A percentile compares a stretch with the other conserved stretches of the same genome.
phyloP scores from a whole-genome alignment of 2,888 invertebrate species.

The Calephelis perditalis region DNA sequence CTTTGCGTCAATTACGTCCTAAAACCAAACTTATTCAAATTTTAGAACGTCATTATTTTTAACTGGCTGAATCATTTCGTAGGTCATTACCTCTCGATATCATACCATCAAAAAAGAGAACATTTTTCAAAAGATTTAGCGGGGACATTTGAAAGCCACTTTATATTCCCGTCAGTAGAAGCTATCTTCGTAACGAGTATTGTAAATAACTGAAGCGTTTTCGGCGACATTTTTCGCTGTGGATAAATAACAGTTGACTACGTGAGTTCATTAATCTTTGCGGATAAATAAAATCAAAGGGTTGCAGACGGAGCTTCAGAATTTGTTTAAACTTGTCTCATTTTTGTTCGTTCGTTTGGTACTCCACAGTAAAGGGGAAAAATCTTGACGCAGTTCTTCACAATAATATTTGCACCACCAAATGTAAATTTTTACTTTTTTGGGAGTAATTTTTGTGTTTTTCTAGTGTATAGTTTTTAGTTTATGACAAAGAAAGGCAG shows the following conservation, averaged over 20 bases:
- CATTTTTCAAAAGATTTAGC: constrained; percentile 12
- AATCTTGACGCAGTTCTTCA: no score
- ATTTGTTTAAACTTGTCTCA: neutral
- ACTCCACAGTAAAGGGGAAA: no score
- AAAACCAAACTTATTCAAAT: constrained; percentile 2
- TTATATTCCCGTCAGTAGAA: constrained; percentile 11
- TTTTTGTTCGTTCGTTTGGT: neutral
- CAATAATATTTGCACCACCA: no score
- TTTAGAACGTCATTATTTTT: constrained; percentile 8
- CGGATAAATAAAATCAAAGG: neutral
- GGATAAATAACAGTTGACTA: constrained; percentile 9
- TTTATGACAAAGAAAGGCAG: no score
- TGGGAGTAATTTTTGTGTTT: no score
- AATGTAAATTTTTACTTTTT: no score
- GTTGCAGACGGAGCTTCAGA: neutral
- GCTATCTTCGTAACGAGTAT: constrained; percentile 11
- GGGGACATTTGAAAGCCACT: constrained; percentile 11
- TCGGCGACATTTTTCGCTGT: constrained; percentile 7
- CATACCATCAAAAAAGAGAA: constrained; percentile 7
- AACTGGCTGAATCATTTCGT: constrained; percentile 7
- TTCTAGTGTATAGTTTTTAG: no score
- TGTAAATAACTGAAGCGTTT: constrained; percentile 14
- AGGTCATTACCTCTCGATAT: constrained; percentile 11
- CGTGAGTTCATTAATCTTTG: constrained; percentile 11
- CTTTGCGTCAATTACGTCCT: neutral